Percentiles rank a stretch among this genome's conserved stretches.
Conservation (phyloP, 1,140 invertebrate genomes). For the Aphelenchoides besseyi region DNA sequence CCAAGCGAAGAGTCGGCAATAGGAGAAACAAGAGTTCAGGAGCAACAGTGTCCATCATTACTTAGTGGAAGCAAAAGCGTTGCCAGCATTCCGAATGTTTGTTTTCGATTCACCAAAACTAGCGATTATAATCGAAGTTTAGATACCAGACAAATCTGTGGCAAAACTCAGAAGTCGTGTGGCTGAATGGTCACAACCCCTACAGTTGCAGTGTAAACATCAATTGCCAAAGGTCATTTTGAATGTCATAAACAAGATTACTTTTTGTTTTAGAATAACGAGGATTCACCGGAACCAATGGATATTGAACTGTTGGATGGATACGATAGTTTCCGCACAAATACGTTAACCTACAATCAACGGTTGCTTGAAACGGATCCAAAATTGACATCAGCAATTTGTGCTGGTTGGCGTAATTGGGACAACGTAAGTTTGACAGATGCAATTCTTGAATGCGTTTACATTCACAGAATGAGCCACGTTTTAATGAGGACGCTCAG, state of each 20-base stretch:
- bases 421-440: slow-evolving; percentile 4
- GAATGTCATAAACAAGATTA: no score
- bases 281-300: not conserved
- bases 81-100: not conserved
- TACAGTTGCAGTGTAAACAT: not conserved
- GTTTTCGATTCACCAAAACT: not conserved
- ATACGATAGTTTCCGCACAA: not conserved
- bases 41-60: not conserved
- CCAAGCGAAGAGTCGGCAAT: no score
- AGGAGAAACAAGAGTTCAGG: no score
- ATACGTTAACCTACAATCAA: not conserved
- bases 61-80: not conserved
- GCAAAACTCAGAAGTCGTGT: not conserved
- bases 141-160: not conserved
- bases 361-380: not conserved
- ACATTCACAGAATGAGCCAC: not conserved
- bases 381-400: not conserved
- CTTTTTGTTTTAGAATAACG: not conserved
- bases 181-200: not conserved
- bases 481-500: not conserved
- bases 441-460: not conserved
- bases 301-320: not conserved
- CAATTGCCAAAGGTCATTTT: not conserved
- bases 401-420: not conserved
- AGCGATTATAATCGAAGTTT: not conserved